Evolutionary conservation across 2,888 invertebrate species (phyloP).

Genomic region (Hedya salicella): DNA sequence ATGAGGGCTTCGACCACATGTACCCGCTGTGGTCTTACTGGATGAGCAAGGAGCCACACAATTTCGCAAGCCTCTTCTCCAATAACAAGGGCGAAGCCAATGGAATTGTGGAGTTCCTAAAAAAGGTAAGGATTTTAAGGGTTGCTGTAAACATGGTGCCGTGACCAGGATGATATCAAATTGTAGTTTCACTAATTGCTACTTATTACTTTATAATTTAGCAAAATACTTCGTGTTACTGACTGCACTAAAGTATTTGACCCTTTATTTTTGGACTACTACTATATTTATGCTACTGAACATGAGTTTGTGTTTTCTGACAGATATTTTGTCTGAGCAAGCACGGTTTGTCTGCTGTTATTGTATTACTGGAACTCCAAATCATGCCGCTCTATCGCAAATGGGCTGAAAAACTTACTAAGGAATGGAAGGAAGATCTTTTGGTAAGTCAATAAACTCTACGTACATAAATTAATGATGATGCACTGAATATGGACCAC

Average conservation of each 20-base stretch:
- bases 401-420: constrained; percentile 87
- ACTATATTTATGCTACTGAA: not conserved
- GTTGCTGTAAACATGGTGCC: not conserved
- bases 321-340: constrained; percentile 85
- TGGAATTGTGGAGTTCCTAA: constrained; percentile 83
- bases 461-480: no score
- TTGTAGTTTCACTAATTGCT: not conserved
- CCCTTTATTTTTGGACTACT: no score
- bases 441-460: constrained; percentile 76
- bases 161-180: constrained; percentile 10
- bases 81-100: constrained; percentile 84
- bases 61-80: constrained; percentile 86
- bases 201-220: no score
- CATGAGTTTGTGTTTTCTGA: constrained; percentile 24
- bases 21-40: constrained; percentile 90
- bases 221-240: no score
- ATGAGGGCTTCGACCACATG: constrained; percentile 82
- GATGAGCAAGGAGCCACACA: constrained; percentile 89
- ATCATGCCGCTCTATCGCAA: constrained; percentile 86
- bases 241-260: no score
- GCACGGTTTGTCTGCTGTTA: constrained; percentile 87
- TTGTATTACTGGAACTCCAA: constrained; percentile 86
- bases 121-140: constrained; percentile 69
- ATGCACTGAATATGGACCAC: no score
- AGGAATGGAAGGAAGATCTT: constrained; percentile 86